Base-by-base conservation (phyloP, 2,888 invertebrate genomes). In the Galerucella nymphaeae region DNA sequence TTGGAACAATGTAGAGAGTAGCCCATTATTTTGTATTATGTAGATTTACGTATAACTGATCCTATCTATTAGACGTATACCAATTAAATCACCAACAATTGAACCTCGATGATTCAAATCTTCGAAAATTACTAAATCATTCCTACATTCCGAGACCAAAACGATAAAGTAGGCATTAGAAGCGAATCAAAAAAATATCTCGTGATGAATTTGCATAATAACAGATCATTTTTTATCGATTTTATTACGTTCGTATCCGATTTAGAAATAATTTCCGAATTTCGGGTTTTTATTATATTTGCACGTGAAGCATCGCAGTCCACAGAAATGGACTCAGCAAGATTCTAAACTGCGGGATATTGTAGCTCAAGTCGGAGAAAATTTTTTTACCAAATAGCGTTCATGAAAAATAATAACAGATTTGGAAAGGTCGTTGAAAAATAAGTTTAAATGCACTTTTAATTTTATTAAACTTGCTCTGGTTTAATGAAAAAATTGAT, bases 81-180 rank as follows among this genome's bases (percentile, higher is more conserved):
- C 61, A 30, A 70, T 70, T 70, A 70, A 70, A 70, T 70, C 70
- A 55, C 63, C 57, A 70, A 70, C 70, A 70, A 70, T 70, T 70
- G 70, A 45, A 70, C 55, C 23, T n/a, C n/a, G n/a, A 55, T 64
- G 70, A 70, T 70, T 57, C 57, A 64, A 66, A 70, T 70, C 70
- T 70, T 57, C 70, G 63, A 70, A 70, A 70, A 70, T 70, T 70
- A 70, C 70, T 57, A 64, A 70, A 70, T 70, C 70, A 70, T 70
- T 62, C 70, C 50, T 16, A 30, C 64, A 64, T 62, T 50, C 70
- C 55, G 53, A 57, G 70, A 45, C 63, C 50, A 16, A 63, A 64
- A 42, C 30, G 61, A 62, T 50, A 45, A 70, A 63, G 53, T 23
- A 18, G 70, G 30, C 70, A 62, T 62, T 62, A 62, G 61, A 62